Evolutionary conservation across 2,797 vertebrate species (phyloP).

Genomic region (Gymnoscopelus braueri): DNA sequence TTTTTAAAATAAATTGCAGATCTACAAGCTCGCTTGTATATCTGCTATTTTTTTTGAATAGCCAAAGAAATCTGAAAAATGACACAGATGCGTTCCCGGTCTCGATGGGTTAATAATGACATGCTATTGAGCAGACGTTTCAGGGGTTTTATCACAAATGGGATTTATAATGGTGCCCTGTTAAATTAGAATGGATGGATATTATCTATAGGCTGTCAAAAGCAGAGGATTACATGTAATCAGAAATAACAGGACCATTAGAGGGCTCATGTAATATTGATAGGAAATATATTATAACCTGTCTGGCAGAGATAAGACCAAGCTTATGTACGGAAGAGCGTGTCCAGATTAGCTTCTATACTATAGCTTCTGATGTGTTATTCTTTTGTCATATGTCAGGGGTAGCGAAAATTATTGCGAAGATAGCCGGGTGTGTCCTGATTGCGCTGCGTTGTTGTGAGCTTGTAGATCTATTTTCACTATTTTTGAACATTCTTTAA

Average conservation of each 20-base stretch:
- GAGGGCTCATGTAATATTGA: constrained; percentile 56
- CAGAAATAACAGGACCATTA: constrained; percentile 39
- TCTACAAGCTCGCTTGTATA: too few relatives aligned
- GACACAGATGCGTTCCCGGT: too few relatives aligned
- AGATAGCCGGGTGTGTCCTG: too few relatives aligned
- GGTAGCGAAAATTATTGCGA: too few relatives aligned
- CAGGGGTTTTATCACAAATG: constrained; percentile 21
- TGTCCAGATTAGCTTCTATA: constrained; percentile 6
- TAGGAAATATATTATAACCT: constrained; percentile 49
- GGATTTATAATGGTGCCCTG: constrained; percentile 38
- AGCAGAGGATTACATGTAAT: constrained; percentile 22
- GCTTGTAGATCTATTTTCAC: too few relatives aligned
- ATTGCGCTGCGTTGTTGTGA: too few relatives aligned
- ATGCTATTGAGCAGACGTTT: constrained; percentile 23
- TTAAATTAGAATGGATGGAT: constrained; percentile 40
- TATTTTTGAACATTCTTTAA: too few relatives aligned
- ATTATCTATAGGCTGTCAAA: constrained; percentile 26
- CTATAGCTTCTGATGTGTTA: background rate
- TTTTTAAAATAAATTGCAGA: too few relatives aligned
- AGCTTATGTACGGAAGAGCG: constrained; percentile 17
- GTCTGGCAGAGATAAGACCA: constrained; percentile 52
- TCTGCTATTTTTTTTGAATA: too few relatives aligned
- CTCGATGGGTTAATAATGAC: constrained; percentile 20
- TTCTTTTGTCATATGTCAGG: background rate
- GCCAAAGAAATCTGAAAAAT: too few relatives aligned